Evolutionary conservation across 2,797 vertebrate genomes (phyloP), one percentile per base, ranked within the genome.

Genomic region (Catostomus latipinnis): DNA sequence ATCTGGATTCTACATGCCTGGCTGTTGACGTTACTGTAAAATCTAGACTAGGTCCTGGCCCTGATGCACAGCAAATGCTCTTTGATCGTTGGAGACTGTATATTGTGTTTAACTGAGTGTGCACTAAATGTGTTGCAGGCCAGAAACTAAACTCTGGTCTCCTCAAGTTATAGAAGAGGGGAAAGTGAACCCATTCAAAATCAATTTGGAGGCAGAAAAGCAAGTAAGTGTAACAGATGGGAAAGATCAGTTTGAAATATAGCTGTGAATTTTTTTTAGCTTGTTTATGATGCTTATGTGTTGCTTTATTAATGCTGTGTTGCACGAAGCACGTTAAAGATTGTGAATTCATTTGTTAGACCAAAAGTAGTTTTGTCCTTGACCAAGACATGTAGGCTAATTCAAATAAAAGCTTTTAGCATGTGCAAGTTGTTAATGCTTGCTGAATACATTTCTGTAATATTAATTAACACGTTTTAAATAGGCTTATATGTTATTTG

Each of bases 131-230:
- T 74, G 34, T 84, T 84, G 14, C 81, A 87, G 86, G 77, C 83
- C 86, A 71, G 81, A 86, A 84, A 86, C 86, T 61, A 83, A 84
- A 69, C 80, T 87, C 45, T 87, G 86, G 86, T 86, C 86, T 46
- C 86, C 86, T 65, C 81, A 83, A 61, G 84, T 87, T 52, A 48
- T 77, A 75, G 95, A 96, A 90, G 95, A 95, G 63, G 95, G 95
- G 16, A 94, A 87, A 86, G 83, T 88, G 18, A 93, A 95, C 82
- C 95, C 94, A 69, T 96, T 93, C 90, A 96, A 95, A 90, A 92
- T 96, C 87, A 96, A 96, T 84, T 88, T 96, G 86, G 95, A 96
- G 90, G 91, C 95, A 82, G 95, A 96, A 87, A 95, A 95, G 85
- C 95, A 96, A 93, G 96, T 96, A 95, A 82, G 90, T 86, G 82